Base-by-base conservation (phyloP, 1,140 invertebrate genomes). In the Wiebesia pumilae region DNA sequence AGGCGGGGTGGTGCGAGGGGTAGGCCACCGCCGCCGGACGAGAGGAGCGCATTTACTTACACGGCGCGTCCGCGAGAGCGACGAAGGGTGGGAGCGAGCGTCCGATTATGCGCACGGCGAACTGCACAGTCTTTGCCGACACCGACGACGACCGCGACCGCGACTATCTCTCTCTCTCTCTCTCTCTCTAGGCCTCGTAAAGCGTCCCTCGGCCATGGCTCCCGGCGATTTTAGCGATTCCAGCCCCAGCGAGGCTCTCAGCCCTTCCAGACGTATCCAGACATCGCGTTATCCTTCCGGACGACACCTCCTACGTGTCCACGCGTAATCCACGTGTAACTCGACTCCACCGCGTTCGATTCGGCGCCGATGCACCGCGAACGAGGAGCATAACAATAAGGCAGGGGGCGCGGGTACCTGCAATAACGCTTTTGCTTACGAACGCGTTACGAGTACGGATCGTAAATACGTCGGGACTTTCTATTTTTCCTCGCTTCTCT, bases 201-300 rank as follows among this genome's bases (percentile, higher is more conserved):
- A n/a, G n/a, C n/a, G n/a, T n/a, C n/a, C n/a, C n/a, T n/a, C n/a
- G n/a, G n/a, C n/a, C n/a, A n/a, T n/a, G 27, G 21, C 38, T 69
- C 75, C 69, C 81, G 62, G 83, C 81, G 80, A 85, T 87, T 88
- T 88, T 88, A 87, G 84, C 85, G 88, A 58, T 85, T 85, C 84
- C 84, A 67, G 84, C 38, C 65, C 9, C 84, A 0, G 54, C 51
- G 30, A n/a, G 9, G 77, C 77, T 51, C 51, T 33, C 24, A 16
- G 30, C 51, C 30, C 51, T 24, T 6, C 33, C 14, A 0, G 7
- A 21, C 51, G 7, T 0, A 2, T 40, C 30, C 43, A 51, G 51
- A n/a, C 3, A 16, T 62, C 19, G 6, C 47, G 16, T 3, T 40
- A 21, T n/a, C 78, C 33, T 33, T 62, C 24, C 54, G 10, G 62